Evolutionary conservation across 2,797 vertebrate genomes (phyloP), one percentile per base, ranked within the genome.

Genomic region (Sebastes matsubarae): DNA sequence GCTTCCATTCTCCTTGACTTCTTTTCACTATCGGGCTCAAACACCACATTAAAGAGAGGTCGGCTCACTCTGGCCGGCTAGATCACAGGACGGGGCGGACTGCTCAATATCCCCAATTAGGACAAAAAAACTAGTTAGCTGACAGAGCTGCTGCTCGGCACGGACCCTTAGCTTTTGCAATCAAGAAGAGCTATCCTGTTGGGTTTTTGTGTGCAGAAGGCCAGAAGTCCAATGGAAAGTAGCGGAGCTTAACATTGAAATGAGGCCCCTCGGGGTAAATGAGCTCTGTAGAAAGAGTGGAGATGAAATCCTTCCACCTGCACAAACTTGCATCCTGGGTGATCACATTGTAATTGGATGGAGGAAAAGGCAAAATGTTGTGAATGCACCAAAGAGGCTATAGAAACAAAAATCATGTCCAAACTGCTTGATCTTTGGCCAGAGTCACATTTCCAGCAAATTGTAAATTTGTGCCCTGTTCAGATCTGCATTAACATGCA

Each of bases 41-140:
- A 71, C 50, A n/a, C 3, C 29, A 30, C 75, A 60, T 79, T 68
- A 82, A 63, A 90, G 13, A 72, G 57, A 75, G 61, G 27, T 66
- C 38, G 42, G 25, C 54, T 58, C 42, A 20, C 50, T 72, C 64
- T 46, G 78, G 52, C 27, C 25, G 25, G 63, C 38, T 20, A 75
- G 78, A 84, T 87, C 78, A 71, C 64, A 76, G 67, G 46, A 83
- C 32, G 57, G 63, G 42, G 46, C 68, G 38, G 61, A 60, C 75
- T 57, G 65, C 34, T 88, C 80, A 77, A 86, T 79, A 80, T 84
- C 67, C 50, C 59, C 46, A 79, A 78, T 80, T 82, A 80, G 68
- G 75, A 76, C n/a, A 22, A 42, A 55, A 67, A 67, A 83, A 73
- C 3, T 9, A 54, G 60, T 65, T 63, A 54, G 61, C n/a, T 52